These are phyloP conservation scores for Bombus waltoni DNA, from an alignment of 1,140 invertebrate species.

Conservation along the genomic window DNA sequence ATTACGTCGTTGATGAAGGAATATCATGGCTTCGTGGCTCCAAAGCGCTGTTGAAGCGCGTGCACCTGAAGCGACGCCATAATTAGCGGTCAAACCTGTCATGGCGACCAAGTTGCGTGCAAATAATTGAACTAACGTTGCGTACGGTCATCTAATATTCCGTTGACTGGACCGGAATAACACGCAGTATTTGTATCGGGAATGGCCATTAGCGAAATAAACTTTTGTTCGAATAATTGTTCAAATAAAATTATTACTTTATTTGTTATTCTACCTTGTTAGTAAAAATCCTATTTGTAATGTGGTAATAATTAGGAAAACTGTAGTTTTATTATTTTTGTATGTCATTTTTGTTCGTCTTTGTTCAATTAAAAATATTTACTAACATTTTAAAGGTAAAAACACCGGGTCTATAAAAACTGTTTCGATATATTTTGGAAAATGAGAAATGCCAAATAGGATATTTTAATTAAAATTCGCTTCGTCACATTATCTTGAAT, in stretches of 20 bases:
- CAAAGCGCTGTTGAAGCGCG: background rate
- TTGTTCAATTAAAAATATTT: too few relatives aligned
- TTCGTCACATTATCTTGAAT: background rate
- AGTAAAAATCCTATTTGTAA: too few relatives aligned
- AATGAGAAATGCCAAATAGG: background rate
- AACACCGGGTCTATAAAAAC: too few relatives aligned
- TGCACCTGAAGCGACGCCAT: background rate
- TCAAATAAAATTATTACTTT: too few relatives aligned
- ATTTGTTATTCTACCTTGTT: too few relatives aligned
- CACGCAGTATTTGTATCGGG: background rate
- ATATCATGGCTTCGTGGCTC: background rate
- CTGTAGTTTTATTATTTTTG: too few relatives aligned
- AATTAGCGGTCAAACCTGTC: conserved; percentile 6
- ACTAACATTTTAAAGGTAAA: too few relatives aligned
- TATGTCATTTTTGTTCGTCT: too few relatives aligned
- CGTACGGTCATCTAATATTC: background rate
- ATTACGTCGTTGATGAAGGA: conserved; percentile 31
- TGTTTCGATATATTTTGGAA: too few relatives aligned
- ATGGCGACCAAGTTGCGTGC: conserved; percentile 11
- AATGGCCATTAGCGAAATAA: too few relatives aligned
- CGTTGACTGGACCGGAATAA: background rate
- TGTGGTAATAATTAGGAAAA: too few relatives aligned
- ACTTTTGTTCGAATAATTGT: too few relatives aligned
- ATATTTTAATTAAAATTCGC: background rate
- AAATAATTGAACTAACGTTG: conserved; percentile 13